Percentiles rank a stretch among this genome's conserved stretches.
Evolutionary conservation across 1,140 invertebrate species (phyloP).

Genomic region (Vollenhovia emeryi): DNA sequence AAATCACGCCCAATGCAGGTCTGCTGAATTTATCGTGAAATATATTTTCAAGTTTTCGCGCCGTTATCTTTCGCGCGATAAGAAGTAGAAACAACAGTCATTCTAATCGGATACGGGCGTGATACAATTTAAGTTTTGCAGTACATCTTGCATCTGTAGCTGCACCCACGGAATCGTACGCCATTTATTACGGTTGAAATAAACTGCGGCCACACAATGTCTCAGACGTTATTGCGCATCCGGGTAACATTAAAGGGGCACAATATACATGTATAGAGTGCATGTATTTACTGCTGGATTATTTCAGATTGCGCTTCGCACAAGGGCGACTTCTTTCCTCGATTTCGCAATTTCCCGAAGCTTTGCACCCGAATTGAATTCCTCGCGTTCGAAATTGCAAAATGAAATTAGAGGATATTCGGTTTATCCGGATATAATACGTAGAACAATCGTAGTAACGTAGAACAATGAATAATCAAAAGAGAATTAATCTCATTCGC

Average conservation of each 20-base stretch:
- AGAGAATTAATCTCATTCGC: slow-evolving; percentile 30
- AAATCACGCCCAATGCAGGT: background rate
- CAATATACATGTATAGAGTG: background rate
- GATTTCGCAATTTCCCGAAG: slow-evolving; percentile 14
- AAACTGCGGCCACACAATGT: background rate
- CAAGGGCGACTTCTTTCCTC: background rate
- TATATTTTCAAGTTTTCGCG: background rate
- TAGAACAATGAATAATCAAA: slow-evolving; percentile 29
- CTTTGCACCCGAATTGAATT: slow-evolving; percentile 16
- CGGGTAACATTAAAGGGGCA: slow-evolving; percentile 44
- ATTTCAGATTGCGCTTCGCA: background rate
- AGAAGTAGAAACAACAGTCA: background rate
- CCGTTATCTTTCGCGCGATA: background rate
- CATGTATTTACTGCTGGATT: slow-evolving; percentile 13
- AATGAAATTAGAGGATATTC: background rate
- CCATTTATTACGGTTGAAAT: slow-evolving; percentile 37
- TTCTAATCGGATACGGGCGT: background rate
- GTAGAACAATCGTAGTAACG: background rate
- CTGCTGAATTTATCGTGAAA: background rate
- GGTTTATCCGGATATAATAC: background rate
- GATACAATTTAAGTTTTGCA: slow-evolving; percentile 32
- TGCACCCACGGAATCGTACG: slow-evolving; percentile 9
- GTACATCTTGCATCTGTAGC: slow-evolving; percentile 31
- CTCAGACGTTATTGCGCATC: slow-evolving; percentile 42
- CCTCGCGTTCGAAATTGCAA: background rate